Base-by-base conservation (phyloP, 1,140 invertebrate species). In the Zophobas atratus region DNA sequence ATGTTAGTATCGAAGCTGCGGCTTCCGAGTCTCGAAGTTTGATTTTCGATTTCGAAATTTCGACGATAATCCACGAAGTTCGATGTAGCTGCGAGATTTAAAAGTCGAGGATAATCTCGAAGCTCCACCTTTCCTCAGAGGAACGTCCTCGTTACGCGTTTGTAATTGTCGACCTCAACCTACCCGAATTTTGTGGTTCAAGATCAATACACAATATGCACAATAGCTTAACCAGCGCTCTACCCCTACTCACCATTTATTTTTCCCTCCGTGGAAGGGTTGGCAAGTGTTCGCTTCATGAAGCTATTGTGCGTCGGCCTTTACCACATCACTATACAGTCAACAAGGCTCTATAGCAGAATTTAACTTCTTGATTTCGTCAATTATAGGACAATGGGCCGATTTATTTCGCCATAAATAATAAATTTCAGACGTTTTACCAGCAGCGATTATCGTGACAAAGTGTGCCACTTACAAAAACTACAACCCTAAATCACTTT, bases 341-440 rank as follows among this genome's bases (percentile, higher is more conserved):
- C 60, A 67, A 67, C 41, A 43, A 67, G 60, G 41, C 41, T 63
- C 57, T 63, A 39, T 39, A 39, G 57, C 36, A 32, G 33, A 67
- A 32, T 67, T 67, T 46, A 67, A 67, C 60, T 67, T 67, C 60
- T 67, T 67, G 60, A 43, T 67, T 43, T 67, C 60, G 39, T 43
- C 60, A 67, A 67, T 67, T 67, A 67, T 41, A 33, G 60, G 39
- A 67, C 60, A 67, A 67, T 46, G 43, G 60, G 8, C 39, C 39
- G 60, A 67, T 67, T 67, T 67, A 67, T 67, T 67, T 67, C 60
- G 60, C 60, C 60, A 43, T 67, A 67, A 67, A 67, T 67, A 67
- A 67, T 67, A 67, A 67, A 67, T 67, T 67, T 67, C 60, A 43
- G 43, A 41, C 57, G 60, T 33, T 43, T 67, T 43, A 43, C 60